phyloP scores from a whole-genome alignment of 2,113 vertebrate genomes.

The Gnathochromis pfefferi region DNA sequence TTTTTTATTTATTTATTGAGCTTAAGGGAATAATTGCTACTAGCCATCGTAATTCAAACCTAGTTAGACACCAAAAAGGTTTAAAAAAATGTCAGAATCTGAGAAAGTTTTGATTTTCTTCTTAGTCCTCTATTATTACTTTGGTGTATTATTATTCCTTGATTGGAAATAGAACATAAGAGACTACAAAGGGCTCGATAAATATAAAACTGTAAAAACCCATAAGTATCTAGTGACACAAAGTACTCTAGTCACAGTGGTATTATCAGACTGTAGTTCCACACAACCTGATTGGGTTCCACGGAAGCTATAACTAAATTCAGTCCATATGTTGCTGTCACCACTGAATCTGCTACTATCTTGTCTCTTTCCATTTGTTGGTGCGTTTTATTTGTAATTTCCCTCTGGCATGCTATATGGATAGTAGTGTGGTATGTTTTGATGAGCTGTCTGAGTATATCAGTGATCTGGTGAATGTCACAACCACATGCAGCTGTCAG shows the following conservation, averaged over 20 bases:
- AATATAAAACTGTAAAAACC: background rate
- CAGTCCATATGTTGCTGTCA: background rate
- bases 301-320: background rate
- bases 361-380: conserved; percentile 35
- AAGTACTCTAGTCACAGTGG: background rate
- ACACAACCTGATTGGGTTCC: background rate
- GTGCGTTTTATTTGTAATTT: conserved; percentile 38
- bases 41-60: background rate
- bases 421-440: background rate
- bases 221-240: background rate
- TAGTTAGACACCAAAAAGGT: background rate
- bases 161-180: background rate
- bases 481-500: conserved; percentile 12
- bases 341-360: conserved; percentile 17
- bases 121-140: background rate
- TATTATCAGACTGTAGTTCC: background rate
- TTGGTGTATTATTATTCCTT: background rate
- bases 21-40: background rate
- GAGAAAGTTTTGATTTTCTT: background rate
- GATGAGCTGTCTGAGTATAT: conserved; percentile 22
- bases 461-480: conserved; percentile 20
- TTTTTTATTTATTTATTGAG: background rate
- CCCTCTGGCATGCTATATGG: background rate
- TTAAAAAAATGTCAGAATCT: background rate
- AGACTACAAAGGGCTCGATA: background rate